These are phyloP conservation scores for Platysteira castanea DNA, from an alignment of 2,113 vertebrate genomes.

Conservation along the genomic window DNA sequence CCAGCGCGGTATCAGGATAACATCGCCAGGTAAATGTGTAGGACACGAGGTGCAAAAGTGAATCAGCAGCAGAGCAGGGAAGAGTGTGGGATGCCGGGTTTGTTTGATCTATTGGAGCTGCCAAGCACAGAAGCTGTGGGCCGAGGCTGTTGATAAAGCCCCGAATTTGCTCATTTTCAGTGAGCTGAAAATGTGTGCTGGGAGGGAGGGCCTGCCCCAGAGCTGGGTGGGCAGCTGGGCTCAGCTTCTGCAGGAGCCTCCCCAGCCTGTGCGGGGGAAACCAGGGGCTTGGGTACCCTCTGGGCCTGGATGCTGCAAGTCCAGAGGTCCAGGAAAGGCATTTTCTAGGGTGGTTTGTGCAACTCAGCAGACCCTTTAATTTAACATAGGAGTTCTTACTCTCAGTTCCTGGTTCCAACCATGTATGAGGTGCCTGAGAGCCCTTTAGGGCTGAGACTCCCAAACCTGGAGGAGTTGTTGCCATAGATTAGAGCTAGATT, in stretches of 20 bases:
- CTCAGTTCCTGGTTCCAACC: not conserved
- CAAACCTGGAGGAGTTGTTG: not conserved
- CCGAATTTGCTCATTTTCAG: not conserved
- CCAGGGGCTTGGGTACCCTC: not conserved
- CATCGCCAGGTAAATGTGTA: not conserved
- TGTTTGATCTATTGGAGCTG: not conserved
- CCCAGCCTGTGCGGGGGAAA: not conserved
- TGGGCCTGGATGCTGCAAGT: not conserved
- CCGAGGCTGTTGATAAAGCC: not conserved
- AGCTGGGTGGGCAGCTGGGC: not conserved
- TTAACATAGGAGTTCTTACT: accelerated
- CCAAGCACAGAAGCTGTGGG: not conserved
- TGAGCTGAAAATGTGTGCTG: not conserved
- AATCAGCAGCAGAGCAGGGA: not conserved
- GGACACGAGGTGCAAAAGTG: not conserved
- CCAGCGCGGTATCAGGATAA: not conserved
- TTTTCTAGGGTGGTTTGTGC: not conserved
- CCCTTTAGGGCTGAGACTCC: not conserved
- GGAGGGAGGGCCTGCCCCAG: not conserved
- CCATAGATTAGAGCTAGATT: not conserved
- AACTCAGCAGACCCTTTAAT: not conserved
- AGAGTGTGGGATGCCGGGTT: not conserved
- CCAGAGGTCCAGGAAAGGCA: not conserved
- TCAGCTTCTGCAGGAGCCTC: not conserved
- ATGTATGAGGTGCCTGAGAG: not conserved